Evolutionary conservation across 2,888 invertebrate genomes (phyloP), one percentile per base, ranked within the genome.

Genomic region (Parnassius mnemosyne): DNA sequence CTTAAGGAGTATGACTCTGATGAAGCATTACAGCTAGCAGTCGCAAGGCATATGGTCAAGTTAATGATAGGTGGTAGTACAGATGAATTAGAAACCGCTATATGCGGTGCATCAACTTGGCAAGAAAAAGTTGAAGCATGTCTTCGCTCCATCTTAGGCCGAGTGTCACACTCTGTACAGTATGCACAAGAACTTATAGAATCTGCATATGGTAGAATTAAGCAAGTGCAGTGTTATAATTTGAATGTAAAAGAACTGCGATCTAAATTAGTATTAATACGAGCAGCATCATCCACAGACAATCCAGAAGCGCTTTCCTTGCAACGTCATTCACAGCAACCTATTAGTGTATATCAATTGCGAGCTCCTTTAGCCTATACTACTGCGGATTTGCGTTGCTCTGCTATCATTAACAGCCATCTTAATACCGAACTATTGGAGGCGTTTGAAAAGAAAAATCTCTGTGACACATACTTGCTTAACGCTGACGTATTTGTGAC

Each of bases 91-190:
- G 71, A 72, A 7, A 55, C 62, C 2, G 66, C 59, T 9, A 53
- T 78, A 1, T 52, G 10, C 3, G 53, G 53, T 2, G 53, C 64
- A 3, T 51, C 55, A 3, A 66, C 69, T 0, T 83, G 83, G 80
- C 20, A 66, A 0, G 71, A 78, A 16, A 84, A 81, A 64, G 57
- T 84, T 2, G 70, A 75, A 1, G 59, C 59, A 0, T 73, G 76
- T 47, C 76, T 83, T 9, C 72, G 75, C 10, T 67, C 68, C 10
- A 64, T 85, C 9, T 67, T 78, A 2, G 84, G 83, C 1, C 72
- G 69, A 13, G 79, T 82, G 2, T 57, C 78, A 0, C 77, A 83
- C 61, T 82, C 87, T 3, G 72, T 75, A 11, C 84, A 86, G 61
- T 87, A 85, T 63, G 76, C 77, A 1, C 71, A 76, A 10, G 68